phyloP scores from a whole-genome alignment of 2,888 invertebrate species.

The Clusia tigrina region DNA sequence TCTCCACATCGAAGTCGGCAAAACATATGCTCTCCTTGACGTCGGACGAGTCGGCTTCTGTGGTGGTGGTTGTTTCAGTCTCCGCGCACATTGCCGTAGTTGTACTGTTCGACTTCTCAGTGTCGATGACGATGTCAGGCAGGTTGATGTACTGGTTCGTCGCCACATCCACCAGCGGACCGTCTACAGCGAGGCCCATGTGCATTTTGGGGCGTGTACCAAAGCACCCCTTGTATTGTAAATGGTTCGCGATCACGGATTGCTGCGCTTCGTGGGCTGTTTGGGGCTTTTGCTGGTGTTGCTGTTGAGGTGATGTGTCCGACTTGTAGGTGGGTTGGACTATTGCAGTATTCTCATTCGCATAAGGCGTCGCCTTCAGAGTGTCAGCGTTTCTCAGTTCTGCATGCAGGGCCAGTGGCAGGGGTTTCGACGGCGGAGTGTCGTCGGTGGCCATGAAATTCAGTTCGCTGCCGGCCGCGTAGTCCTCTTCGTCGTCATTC shows the following conservation, averaged over 20 bases:
- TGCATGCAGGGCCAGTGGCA: background rate
- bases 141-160: conserved; percentile 55
- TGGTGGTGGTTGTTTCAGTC: background rate
- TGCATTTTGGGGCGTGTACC: conserved; percentile 43
- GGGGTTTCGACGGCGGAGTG: background rate
- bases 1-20: conserved; percentile 56
- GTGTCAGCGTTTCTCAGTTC: background rate
- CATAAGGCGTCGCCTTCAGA: too few species aligned
- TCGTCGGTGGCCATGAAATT: conserved; percentile 20
- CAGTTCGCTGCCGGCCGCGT: conserved; percentile 24
- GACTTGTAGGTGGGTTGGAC: too few species aligned
- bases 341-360: too few species aligned
- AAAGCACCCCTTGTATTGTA: conserved; percentile 39
- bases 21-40: conserved; percentile 34
- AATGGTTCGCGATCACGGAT: conserved; percentile 30
- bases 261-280: background rate
- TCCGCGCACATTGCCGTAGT: conserved; percentile 36
- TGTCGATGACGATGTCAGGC: conserved; percentile 64
- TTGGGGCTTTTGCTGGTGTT: too few species aligned
- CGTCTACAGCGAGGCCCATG: conserved; percentile 46
- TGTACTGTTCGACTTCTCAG: conserved; percentile 55
- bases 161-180: conserved; percentile 37
- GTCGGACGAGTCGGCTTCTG: background rate
- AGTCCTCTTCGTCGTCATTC: conserved; percentile 64
- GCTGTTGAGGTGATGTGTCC: too few species aligned